Conservation (phyloP, 2,113 vertebrate genomes). For the Mohoua ochrocephala region DNA sequence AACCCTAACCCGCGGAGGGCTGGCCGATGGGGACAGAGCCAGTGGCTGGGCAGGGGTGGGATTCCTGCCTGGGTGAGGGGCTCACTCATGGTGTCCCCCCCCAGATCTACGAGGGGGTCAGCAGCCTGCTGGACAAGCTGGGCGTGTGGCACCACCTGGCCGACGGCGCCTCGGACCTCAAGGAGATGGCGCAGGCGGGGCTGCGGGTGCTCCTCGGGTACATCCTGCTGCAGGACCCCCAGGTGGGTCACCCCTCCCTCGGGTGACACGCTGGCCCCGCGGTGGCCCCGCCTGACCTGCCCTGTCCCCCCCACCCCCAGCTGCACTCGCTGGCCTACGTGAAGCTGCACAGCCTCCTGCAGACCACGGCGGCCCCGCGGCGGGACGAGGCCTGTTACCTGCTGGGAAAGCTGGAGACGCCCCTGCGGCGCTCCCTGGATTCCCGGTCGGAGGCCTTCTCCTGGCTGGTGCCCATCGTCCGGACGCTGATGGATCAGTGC, state of each 20-base stretch:
- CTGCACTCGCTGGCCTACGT: slow-evolving; percentile 87
- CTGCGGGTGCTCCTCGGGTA: slow-evolving; percentile 89
- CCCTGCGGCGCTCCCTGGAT: slow-evolving; percentile 68
- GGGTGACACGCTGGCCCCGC: accelerated
- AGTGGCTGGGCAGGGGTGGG: background rate
- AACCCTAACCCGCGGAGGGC: accelerated
- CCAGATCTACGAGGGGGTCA: slow-evolving; percentile 92
- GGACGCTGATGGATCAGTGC: slow-evolving; percentile 88
- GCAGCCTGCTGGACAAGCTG: slow-evolving; percentile 89
- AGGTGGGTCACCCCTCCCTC: slow-evolving; percentile 68
- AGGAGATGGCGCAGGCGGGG: slow-evolving; percentile 92
- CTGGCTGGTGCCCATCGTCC: slow-evolving; percentile 87
- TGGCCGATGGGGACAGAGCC: background rate
- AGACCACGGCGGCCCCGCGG: slow-evolving; percentile 78
- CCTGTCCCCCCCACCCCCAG: slow-evolving; percentile 61
- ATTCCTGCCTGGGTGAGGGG: accelerated
- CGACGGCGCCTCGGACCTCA: slow-evolving; percentile 78
- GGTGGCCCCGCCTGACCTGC: background rate
- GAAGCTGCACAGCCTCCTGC: slow-evolving; percentile 92
- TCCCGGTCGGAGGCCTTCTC: slow-evolving; percentile 73
- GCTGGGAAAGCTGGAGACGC: slow-evolving; percentile 85
- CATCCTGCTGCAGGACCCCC: slow-evolving; percentile 84
- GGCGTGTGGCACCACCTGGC: slow-evolving; percentile 86
- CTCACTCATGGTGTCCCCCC: background rate
- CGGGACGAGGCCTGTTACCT: slow-evolving; percentile 91